phyloP scores from a whole-genome alignment of 37 sponge, comb jelly and placozoan species.

The Cliona cf. orientalis region DNA sequence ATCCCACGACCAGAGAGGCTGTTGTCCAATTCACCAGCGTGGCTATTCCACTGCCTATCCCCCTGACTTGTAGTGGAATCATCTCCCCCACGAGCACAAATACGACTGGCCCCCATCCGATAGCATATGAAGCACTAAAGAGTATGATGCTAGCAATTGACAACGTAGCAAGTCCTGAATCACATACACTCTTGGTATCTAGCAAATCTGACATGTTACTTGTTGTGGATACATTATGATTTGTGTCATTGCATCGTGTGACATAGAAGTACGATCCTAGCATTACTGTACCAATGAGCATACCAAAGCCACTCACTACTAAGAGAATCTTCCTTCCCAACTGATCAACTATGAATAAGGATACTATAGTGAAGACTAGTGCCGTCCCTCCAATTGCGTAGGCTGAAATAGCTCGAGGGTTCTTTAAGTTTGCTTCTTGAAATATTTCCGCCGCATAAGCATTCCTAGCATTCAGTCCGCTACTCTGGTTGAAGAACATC shows the following conservation, averaged over 20 bases:
- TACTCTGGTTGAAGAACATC: conserved; percentile 62
- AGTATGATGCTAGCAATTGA: conserved; percentile 54
- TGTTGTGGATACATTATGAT: neutral
- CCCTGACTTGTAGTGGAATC: conserved; percentile 55
- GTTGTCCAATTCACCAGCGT: conserved; percentile 61
- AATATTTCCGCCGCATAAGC: conserved; percentile 47
- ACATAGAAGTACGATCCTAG: conserved; percentile 37
- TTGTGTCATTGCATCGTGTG: neutral
- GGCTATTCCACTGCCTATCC: conserved; percentile 51
- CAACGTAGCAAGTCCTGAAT: conserved; percentile 17
- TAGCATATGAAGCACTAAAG: conserved; percentile 47
- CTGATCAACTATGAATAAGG: conserved; percentile 52
- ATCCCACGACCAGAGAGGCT: conserved; percentile 51
- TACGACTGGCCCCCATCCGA: conserved; percentile 79
- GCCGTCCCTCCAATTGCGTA: conserved; percentile 30
- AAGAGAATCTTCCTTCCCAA: conserved; percentile 70
- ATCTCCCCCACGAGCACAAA: conserved; percentile 73
- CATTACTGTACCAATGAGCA: conserved; percentile 29
- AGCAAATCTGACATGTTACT: neutral
- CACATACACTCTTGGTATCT: neutral
- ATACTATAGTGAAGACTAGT: conserved; percentile 42
- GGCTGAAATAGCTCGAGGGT: neutral
- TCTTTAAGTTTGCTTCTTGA: conserved; percentile 8
- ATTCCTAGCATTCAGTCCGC: conserved; percentile 45
- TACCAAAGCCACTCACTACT: conserved; percentile 37